Evolutionary conservation across 1,140 invertebrate genomes (phyloP).

Genomic region (Brachionus manjavacas): DNA sequence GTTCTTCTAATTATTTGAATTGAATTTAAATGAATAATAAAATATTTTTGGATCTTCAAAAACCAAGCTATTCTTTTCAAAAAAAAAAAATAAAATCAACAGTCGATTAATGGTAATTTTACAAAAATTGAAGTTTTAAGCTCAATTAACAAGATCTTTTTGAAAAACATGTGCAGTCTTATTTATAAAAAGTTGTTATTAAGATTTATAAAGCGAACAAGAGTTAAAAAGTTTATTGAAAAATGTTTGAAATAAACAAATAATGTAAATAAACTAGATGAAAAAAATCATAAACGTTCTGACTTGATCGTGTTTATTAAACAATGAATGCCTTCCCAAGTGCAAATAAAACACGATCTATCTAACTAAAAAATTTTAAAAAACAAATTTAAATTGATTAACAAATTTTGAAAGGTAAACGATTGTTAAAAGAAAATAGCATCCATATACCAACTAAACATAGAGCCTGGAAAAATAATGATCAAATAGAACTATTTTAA

Average conservation of each 20-base stretch:
- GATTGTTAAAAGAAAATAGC: background rate
- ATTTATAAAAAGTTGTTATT: background rate
- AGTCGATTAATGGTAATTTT: background rate
- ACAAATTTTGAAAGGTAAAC: background rate
- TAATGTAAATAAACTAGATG: background rate
- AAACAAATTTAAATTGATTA: background rate
- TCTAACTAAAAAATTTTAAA: background rate
- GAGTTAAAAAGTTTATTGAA: background rate
- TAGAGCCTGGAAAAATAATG: background rate
- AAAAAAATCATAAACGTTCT: background rate
- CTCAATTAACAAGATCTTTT: background rate
- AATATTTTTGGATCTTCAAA: background rate
- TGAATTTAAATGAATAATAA: too few species aligned
- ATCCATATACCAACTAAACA: background rate
- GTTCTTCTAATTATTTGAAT: background rate
- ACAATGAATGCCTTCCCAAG: background rate
- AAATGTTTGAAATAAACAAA: background rate
- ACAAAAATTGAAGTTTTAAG: background rate
- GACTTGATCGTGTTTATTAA: background rate
- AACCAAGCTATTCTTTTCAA: background rate
- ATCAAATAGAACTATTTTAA: background rate
- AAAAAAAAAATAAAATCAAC: background rate
- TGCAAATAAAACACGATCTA: background rate
- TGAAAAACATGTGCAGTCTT: background rate
- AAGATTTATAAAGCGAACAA: too few species aligned